phyloP scores from a whole-genome alignment of 2,888 invertebrate species.

The Herminia tarsipennalis region DNA sequence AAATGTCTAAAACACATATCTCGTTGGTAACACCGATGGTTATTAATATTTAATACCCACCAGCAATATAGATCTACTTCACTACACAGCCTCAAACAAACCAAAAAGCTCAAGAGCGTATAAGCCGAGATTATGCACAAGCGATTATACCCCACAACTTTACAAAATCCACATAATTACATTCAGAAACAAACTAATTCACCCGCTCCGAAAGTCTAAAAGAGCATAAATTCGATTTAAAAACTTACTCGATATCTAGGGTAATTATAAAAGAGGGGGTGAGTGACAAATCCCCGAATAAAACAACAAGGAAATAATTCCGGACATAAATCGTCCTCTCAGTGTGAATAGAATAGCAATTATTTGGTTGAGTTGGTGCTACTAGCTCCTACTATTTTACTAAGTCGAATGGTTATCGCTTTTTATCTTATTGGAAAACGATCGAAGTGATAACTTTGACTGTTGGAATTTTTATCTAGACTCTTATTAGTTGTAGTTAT shows the following conservation, averaged over 20 bases:
- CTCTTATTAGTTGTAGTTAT: too few relatives aligned
- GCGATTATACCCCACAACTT: conserved; percentile 47
- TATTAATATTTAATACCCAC: too few relatives aligned
- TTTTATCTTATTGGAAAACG: neutral
- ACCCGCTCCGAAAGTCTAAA: conserved; percentile 57
- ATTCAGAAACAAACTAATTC: conserved; percentile 63
- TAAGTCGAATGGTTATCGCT: conserved; percentile 28
- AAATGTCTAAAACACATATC: too few relatives aligned
- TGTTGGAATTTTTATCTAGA: too few relatives aligned
- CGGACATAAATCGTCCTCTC: conserved; percentile 80
- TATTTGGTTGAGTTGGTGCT: conserved; percentile 83
- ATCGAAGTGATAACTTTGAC: neutral
- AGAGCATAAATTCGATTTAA: conserved; percentile 72
- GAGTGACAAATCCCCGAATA: conserved; percentile 85
- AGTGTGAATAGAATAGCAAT: conserved; percentile 86
- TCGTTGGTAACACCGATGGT: too few relatives aligned
- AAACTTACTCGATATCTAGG: conserved; percentile 79
- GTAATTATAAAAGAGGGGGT: conserved; percentile 82
- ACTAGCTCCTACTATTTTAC: conserved; percentile 44
- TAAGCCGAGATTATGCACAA: conserved; percentile 47
- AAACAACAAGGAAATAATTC: conserved; percentile 86
- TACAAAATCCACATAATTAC: conserved; percentile 62
- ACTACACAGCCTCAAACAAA: conserved; percentile 1
- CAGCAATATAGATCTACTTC: neutral
- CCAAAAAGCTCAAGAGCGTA: conserved; percentile 34